phyloP scores from a whole-genome alignment of 2,113 vertebrate species.

The Arizona elegans region DNA sequence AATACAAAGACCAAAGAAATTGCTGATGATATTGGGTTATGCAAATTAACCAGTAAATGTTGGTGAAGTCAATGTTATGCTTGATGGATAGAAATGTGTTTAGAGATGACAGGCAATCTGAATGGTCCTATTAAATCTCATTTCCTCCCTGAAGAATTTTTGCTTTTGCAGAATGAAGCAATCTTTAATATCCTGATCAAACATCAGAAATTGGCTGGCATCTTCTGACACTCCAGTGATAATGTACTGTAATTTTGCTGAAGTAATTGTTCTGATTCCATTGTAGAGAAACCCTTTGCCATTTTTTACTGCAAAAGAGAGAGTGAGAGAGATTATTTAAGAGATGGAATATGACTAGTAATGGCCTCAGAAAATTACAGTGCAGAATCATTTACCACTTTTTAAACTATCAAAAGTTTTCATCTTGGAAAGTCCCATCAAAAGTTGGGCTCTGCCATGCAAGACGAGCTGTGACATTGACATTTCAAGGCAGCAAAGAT shows the following conservation, averaged over 20 bases:
- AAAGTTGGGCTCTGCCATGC: not conserved
- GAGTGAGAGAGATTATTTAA: conserved; percentile 39
- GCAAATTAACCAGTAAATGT: conserved; percentile 56
- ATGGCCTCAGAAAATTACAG: conserved; percentile 50
- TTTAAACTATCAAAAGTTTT: conserved; percentile 43
- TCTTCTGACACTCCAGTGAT: conserved; percentile 53
- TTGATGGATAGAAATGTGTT: conserved; percentile 65
- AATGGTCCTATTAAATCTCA: conserved; percentile 65
- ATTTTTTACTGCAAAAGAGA: not conserved
- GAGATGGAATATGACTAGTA: conserved; percentile 25
- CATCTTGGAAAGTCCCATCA: not conserved
- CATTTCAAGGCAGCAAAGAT: conserved; percentile 5
- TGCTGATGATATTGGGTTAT: conserved; percentile 37
- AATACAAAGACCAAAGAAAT: not conserved
- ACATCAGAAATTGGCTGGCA: conserved; percentile 58
- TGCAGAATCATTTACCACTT: conserved; percentile 49
- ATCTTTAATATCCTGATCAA: conserved; percentile 62
- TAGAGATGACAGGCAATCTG: conserved; percentile 67
- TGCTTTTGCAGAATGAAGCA: conserved; percentile 40
- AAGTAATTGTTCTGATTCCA: conserved; percentile 48
- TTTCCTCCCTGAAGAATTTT: conserved; percentile 56
- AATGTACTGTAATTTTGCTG: conserved; percentile 39
- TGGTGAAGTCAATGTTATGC: conserved; percentile 40
- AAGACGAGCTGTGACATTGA: not conserved
- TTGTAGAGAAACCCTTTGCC: conserved; percentile 29